phyloP scores from a whole-genome alignment of 2,797 vertebrate species.

The Pseudotriccus pelzelni region DNA sequence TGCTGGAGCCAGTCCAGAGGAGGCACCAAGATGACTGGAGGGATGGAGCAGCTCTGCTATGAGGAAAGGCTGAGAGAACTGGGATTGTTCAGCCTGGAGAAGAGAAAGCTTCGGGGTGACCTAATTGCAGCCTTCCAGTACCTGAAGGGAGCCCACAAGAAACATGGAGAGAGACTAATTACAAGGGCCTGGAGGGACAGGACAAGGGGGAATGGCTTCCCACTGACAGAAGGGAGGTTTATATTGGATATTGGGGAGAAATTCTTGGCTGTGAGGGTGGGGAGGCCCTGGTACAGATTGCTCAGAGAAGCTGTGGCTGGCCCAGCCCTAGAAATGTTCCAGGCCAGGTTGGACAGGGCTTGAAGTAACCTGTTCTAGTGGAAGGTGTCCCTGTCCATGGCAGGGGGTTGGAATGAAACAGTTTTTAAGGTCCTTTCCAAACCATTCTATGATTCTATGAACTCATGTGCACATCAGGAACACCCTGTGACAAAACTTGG shows the following conservation, averaged over 20 bases:
- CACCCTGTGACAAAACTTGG: not conserved
- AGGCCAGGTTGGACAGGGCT: accelerated
- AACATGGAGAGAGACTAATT: not conserved
- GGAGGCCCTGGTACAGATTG: accelerated
- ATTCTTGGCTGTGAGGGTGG: accelerated
- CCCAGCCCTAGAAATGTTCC: not conserved
- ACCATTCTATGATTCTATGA: not conserved
- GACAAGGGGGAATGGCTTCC: not conserved
- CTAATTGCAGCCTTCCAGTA: not conserved
- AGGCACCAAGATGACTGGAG: not conserved
- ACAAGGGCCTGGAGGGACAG: not conserved
- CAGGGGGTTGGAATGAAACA: not conserved
- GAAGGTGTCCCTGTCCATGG: not conserved
- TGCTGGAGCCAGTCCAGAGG: not conserved
- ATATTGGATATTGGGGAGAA: not conserved
- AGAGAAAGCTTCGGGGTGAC: not conserved
- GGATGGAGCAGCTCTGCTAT: not conserved
- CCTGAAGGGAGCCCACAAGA: not conserved
- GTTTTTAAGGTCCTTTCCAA: not conserved
- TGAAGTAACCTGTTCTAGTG: accelerated
- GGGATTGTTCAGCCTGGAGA: not conserved
- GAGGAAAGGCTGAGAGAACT: not conserved
- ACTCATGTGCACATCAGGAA: not conserved
- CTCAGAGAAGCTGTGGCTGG: not conserved
- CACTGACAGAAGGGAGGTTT: not conserved